Conservation (phyloP, 2,113 vertebrate genomes). For the Leptocoma aspasia region DNA sequence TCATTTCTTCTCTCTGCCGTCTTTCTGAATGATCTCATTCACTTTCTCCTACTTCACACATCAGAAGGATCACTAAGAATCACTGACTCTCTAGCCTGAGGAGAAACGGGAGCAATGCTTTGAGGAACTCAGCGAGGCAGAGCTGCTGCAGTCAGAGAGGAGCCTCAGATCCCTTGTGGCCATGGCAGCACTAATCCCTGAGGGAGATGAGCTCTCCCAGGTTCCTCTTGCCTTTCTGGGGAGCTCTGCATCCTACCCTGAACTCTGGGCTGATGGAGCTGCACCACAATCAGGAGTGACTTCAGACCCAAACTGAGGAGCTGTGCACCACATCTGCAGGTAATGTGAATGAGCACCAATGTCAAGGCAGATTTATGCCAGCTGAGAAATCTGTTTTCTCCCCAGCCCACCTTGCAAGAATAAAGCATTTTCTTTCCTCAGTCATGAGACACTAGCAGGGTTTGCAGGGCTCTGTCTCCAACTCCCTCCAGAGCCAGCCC, state of each 20-base stretch:
- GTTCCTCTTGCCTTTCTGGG: not conserved
- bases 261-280: not conserved
- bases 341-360: not conserved
- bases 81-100: not conserved
- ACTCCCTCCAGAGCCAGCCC: not conserved
- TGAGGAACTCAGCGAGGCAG: not conserved
- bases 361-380: not conserved
- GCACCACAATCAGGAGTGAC: not conserved
- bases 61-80: not conserved
- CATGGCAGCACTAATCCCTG: rapidly evolving
- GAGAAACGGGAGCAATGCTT: not conserved
- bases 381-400: not conserved
- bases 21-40: not conserved
- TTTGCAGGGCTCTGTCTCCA: not conserved
- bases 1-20: not conserved
- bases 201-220: not conserved
- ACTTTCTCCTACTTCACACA: not conserved
- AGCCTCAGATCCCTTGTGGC: not conserved
- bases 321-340: not conserved
- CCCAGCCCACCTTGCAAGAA: not conserved
- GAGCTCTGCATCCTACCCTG: not conserved
- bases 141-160: not conserved
- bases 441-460: not conserved
- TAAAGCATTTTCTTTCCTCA: not conserved
- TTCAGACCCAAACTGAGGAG: not conserved